Base-by-base conservation (phyloP, 2,113 vertebrate genomes). In the Trinectes maculatus region DNA sequence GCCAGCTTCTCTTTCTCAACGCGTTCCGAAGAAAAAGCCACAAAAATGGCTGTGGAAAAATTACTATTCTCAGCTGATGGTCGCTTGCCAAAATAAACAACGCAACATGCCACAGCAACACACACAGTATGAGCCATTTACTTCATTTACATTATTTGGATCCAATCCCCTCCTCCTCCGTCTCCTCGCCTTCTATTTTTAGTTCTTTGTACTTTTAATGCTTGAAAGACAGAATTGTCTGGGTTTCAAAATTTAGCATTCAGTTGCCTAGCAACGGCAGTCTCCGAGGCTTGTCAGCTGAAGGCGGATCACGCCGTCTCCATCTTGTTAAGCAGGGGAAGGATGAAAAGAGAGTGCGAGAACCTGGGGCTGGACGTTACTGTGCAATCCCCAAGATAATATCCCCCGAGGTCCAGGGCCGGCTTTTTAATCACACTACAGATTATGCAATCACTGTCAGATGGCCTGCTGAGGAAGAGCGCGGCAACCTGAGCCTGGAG, bases 241-340 rank as follows among this genome's bases (percentile, higher is more conserved):
- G 66, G 82, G 77, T 84, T 85, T 90, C 85, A 80, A 89, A 90
- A 92, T 92, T 90, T 92, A 89, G 92, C 92, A 92, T 93, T 91
- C 83, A 89, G 92, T 93, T 91, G 91, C 92, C 77, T 88, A 83
- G 92, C 91, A 91, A 93, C 92, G 65, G 39, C 13, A 29, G 69
- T 83, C 85, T 87, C 79, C 63, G 71, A 82, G 80, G 77, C 83
- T 84, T 65, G 82, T 85, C 84, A 71, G 73, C 84, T 77, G 86
- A 64, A 79, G 85, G 84, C 55, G 59, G 83, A 80, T 85, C 84
- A 58, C 55, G 47, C 77, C 52, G 80, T 90, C 88, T 90, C 84
- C 63, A 77, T 87, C 89, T 88, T 88, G 90, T 91, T 83, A 82
- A 90, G 81, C 74, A 77, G 80, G 7, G 64, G 55, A 56, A 47